Evolutionary conservation across 2,113 vertebrate species (phyloP), one percentile per base, ranked within the genome.

Genomic region (Rhinolophus ferrumequinum): DNA sequence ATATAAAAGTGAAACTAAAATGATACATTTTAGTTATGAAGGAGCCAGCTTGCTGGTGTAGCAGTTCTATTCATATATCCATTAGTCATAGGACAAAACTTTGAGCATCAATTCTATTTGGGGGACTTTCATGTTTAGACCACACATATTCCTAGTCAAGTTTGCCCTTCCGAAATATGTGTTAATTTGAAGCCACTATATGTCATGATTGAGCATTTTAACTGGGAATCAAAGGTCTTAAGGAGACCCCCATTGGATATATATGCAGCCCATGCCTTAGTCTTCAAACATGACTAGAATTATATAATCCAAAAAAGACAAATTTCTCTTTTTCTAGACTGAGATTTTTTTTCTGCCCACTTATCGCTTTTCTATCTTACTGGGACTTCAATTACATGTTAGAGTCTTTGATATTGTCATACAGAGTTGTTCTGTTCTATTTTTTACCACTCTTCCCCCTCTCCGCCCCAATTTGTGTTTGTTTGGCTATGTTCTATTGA

Each of bases 51-150:
- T 96, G 86, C 33, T 90, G 73, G 50, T 41, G 26, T 62, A 88
- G 86, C 52, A 84, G n/a, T 85, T 94, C 88, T 86, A 16, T 62
- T 96, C 75, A 44, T 24, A 38, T 41, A 83, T 30, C 64, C 18
- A 44, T 72, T 90, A 80, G 86, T 95, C 83, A 96, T 3, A 87
- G 66, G 26, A 76, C 8, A 76, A 76, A 82, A 86, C 14, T 89
- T 69, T 28, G 26, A 75, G 41, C 3, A 84, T 41, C 69, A 35
- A 2, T 87, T 93, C 64, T 91, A 72, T 62, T 41, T 30, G 12
- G 22, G 13, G 38, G 12, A 10, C 33, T 80, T 96, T 91, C 91
- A 94, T 76, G 19, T 54, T 54, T 89, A 79, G n/a, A 44, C 14
- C 6, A 41, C 38, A 44, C 3, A 30, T 62, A 38, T 50, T 91